Percentiles rank a stretch among this genome's conserved stretches.
These are phyloP conservation scores for Brachyopa scutellaris DNA, from an alignment of 2,888 invertebrate genomes.

Conservation along the genomic window DNA sequence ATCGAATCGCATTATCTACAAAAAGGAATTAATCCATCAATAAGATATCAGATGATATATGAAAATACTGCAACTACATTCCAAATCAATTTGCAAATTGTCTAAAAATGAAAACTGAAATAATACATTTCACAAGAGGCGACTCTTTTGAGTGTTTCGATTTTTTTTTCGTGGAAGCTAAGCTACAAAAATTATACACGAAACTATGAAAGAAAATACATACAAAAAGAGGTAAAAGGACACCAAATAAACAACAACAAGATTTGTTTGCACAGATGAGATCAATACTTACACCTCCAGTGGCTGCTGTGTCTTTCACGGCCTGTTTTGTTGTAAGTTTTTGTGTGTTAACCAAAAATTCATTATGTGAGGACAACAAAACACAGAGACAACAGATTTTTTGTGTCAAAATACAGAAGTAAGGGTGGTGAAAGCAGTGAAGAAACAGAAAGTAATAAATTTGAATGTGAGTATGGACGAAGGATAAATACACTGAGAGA, in stretches of 20 bases:
- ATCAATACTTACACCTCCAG: slow-evolving; percentile 85
- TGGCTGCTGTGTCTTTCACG: slow-evolving; percentile 88
- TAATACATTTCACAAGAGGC: slow-evolving; percentile 63
- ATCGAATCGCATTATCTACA: slow-evolving; percentile 91
- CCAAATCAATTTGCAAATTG: slow-evolving; percentile 57
- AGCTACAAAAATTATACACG: slow-evolving; percentile 25
- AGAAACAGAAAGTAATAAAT: slow-evolving; percentile 79
- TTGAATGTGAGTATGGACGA: slow-evolving; percentile 74
- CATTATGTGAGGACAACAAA: slow-evolving; percentile 76
- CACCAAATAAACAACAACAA: slow-evolving; percentile 55
- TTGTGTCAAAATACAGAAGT: slow-evolving; percentile 69
- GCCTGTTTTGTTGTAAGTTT: slow-evolving; percentile 82
- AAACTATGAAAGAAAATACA: slow-evolving; percentile 13
- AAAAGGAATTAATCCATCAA: not conserved
- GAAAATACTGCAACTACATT: slow-evolving; percentile 41
- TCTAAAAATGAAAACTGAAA: slow-evolving; percentile 53
- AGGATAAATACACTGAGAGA: slow-evolving; percentile 63
- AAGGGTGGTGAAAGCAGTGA: slow-evolving; percentile 81
- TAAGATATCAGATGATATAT: not conserved
- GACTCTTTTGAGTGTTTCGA: slow-evolving; percentile 1
- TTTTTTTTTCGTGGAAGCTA: slow-evolving; percentile 42
- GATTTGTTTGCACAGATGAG: slow-evolving; percentile 53
- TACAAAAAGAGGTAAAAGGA: too few species aligned
- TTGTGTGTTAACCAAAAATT: slow-evolving; percentile 36
- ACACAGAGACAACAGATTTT: slow-evolving; percentile 75